Percentiles rank a stretch among this genome's conserved stretches.
phyloP scores from a whole-genome alignment of 2,797 vertebrate genomes.

The Hydrophis major region DNA sequence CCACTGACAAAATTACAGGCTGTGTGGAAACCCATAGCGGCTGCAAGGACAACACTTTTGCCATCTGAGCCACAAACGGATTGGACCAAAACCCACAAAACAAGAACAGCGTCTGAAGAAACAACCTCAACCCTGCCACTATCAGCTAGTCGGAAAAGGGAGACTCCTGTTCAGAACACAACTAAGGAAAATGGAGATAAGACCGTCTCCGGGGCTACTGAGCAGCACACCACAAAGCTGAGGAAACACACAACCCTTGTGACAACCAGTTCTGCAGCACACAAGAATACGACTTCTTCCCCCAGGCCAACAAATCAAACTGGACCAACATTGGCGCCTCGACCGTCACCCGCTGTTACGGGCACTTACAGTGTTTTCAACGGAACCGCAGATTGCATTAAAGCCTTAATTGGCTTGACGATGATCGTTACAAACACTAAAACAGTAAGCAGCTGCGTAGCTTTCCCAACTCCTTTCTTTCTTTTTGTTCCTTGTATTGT shows the following conservation, averaged over 20 bases:
- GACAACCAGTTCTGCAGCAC: neutral
- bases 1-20: neutral
- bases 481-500: neutral
- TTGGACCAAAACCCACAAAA: neutral
- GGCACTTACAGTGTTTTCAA: conserved; percentile 65
- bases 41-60: neutral
- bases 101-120: neutral
- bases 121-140: neutral
- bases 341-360: conserved; percentile 46
- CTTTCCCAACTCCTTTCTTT: too few relatives aligned
- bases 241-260: neutral
- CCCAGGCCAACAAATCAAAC: neutral
- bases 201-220: neutral
- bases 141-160: accelerated
- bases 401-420: conserved; percentile 66
- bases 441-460: conserved; percentile 51
- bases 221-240: neutral
- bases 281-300: neutral
- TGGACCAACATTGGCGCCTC: conserved; percentile 46
- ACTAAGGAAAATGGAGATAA: neutral
- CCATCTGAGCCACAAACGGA: accelerated
- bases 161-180: neutral
- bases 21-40: neutral
- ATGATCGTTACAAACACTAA: conserved; percentile 50
- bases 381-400: conserved; percentile 65